Conservation (phyloP, 2,888 invertebrate species). For the Drosophila vallismaia region DNA sequence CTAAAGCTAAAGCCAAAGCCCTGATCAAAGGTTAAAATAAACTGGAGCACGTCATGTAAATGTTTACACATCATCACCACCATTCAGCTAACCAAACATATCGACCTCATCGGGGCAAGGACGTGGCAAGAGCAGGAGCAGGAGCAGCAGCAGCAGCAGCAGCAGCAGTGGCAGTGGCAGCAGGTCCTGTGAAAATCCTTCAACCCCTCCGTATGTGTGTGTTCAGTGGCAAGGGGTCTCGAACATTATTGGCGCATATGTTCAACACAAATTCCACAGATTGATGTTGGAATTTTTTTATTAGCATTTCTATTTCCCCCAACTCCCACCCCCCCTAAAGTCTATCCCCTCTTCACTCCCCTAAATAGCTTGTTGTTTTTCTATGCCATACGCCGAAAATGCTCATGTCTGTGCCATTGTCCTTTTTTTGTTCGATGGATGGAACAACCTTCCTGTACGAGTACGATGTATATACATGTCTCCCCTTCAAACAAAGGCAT, state of each 20-base stretch:
- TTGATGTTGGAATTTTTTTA: constrained; percentile 80
- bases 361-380: constrained; percentile 6
- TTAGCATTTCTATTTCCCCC: constrained; percentile 81
- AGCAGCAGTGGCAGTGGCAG: neutral
- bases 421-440: constrained; percentile 65
- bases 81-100: constrained; percentile 81
- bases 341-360: neutral
- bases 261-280: constrained; percentile 79
- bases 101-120: constrained; percentile 72
- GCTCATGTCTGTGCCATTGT: constrained; percentile 47
- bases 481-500: constrained; percentile 71
- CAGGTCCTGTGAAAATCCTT: constrained; percentile 21
- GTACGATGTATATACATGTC: constrained; percentile 3
- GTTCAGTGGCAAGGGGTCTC: constrained; percentile 18
- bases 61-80: constrained; percentile 80
- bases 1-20: constrained; percentile 11
- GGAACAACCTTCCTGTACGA: neutral
- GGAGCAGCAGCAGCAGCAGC: constrained; percentile 7
- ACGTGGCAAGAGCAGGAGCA: constrained; percentile 41
- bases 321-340: constrained; percentile 30
- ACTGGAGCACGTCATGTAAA: constrained; percentile 80
- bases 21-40: constrained; percentile 80
- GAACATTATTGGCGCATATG: constrained; percentile 77
- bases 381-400: constrained; percentile 33
- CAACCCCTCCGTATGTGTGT: constrained; percentile 6